Conservation (phyloP, 2,113 vertebrate species). For the Morone saxatilis region DNA sequence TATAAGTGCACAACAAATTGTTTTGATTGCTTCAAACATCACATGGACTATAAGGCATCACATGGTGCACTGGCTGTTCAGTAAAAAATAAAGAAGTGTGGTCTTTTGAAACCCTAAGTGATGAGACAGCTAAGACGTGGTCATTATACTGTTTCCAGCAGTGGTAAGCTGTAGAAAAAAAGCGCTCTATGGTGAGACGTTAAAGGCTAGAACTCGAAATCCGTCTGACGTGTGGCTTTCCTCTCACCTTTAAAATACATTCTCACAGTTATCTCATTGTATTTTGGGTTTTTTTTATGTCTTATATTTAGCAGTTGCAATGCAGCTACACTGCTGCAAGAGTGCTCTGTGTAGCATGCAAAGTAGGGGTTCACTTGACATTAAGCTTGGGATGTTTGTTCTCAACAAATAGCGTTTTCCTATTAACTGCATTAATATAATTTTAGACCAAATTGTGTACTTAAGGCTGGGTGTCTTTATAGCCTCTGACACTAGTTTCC, state of each 20-base stretch:
- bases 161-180: not conserved
- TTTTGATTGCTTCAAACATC: conserved; percentile 16
- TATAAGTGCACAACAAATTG: not conserved
- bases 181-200: not conserved
- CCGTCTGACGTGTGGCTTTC: not conserved
- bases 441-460: not conserved
- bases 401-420: conserved; percentile 5
- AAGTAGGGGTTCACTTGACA: not conserved
- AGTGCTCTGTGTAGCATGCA: not conserved
- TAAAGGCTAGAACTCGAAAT: not conserved
- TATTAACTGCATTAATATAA: not conserved
- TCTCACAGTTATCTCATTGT: too few species aligned
- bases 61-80: conserved; percentile 16
- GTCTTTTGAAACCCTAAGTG: not conserved
- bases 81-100: conserved; percentile 23
- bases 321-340: too few species aligned
- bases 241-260: not conserved
- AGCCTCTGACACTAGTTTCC: conserved; percentile 14
- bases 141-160: not conserved
- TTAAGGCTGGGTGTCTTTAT: not conserved
- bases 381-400: not conserved
- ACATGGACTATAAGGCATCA: conserved; percentile 14
- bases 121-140: not conserved
- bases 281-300: not conserved
- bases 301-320: not conserved